A percentile compares a stretch with the other conserved stretches of the same genome.
These are phyloP conservation scores for Sus cebifrons DNA, from an alignment of 2,797 vertebrate species.

Conservation along the genomic window DNA sequence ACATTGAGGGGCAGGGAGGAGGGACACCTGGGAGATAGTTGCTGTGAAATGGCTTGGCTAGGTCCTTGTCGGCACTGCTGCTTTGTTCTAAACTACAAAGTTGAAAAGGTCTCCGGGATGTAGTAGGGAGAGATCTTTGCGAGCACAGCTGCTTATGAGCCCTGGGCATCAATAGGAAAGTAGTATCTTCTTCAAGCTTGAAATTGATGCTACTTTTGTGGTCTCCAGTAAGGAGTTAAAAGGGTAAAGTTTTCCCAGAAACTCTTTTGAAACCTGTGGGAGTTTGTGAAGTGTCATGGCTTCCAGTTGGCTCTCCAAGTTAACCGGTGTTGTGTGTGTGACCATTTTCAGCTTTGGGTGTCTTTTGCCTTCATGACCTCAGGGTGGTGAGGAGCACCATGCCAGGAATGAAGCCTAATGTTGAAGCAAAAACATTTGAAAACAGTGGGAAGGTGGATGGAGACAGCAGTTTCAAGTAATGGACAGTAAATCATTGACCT, in stretches of 20 bases:
- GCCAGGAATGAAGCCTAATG: conserved; percentile 45
- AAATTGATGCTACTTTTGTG: conserved; percentile 83
- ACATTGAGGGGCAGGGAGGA: not conserved
- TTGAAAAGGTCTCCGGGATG: conserved; percentile 74
- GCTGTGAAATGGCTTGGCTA: conserved; percentile 67
- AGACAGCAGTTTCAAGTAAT: conserved; percentile 54
- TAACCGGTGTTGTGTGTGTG: conserved; percentile 72
- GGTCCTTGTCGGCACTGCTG: conserved; percentile 76
- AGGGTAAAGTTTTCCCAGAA: conserved; percentile 83
- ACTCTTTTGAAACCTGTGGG: conserved; percentile 77
- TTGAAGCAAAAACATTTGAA: conserved; percentile 36
- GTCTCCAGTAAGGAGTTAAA: conserved; percentile 86
- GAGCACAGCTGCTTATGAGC: conserved; percentile 81
- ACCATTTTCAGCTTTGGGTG: conserved; percentile 57
- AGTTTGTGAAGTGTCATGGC: conserved; percentile 83
- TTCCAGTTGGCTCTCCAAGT: conserved; percentile 76
- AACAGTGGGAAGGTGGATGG: conserved; percentile 45
- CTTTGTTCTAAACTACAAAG: conserved; percentile 66
- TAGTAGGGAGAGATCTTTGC: conserved; percentile 77
- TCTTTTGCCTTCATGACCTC: conserved; percentile 12
- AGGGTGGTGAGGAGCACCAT: conserved; percentile 39
- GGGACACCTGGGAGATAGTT: conserved; percentile 8
- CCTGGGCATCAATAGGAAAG: conserved; percentile 81
- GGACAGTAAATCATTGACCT: conserved; percentile 57
- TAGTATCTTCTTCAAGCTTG: conserved; percentile 82